Conservation (phyloP, 1,140 invertebrate species). For the Nephotettix cincticeps region DNA sequence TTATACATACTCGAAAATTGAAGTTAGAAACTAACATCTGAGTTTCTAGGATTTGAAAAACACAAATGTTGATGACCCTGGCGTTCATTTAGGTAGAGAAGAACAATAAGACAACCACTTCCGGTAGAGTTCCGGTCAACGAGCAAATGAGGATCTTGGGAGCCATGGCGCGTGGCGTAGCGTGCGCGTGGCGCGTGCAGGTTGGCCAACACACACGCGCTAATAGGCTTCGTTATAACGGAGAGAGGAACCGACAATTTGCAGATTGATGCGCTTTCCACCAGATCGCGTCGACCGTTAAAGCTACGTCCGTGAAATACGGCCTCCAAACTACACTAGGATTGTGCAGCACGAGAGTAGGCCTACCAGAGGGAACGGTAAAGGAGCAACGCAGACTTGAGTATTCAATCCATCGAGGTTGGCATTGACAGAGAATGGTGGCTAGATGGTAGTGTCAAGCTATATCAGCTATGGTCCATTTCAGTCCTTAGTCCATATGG, state of each 20-base stretch:
- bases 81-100: neutral
- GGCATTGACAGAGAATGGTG: no score
- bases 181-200: neutral
- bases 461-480: no score
- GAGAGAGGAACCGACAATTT: neutral
- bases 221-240: neutral
- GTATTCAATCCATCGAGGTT: no score
- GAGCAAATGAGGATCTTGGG: conserved; percentile 10
- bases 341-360: no score
- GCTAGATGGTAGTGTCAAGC: no score
- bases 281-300: neutral
- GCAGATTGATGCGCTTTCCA: neutral
- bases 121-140: neutral
- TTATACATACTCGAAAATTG: no score
- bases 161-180: conserved; percentile 2
- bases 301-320: no score
- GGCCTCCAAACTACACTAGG: no score
- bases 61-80: neutral
- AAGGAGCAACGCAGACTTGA: no score
- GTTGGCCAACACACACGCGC: neutral
- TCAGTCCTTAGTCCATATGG: no score
- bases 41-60: neutral
- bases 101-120: conserved; percentile 10
- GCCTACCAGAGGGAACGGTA: no score
- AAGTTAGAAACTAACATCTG: no score